phyloP scores from a whole-genome alignment of 2,797 vertebrate species.

The Lepilemur ruficaudatus region DNA sequence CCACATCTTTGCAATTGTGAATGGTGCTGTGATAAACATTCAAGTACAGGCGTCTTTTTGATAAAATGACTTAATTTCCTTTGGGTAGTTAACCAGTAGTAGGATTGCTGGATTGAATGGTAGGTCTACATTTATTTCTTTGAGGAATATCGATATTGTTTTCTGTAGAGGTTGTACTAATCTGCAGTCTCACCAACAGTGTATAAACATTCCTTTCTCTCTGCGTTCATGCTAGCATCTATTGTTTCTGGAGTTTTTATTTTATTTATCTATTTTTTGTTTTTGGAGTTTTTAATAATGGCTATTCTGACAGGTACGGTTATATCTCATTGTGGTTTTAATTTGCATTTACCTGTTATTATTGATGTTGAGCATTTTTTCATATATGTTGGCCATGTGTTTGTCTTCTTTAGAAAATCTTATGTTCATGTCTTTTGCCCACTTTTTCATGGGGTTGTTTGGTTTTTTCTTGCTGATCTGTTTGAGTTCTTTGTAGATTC shows the following conservation, averaged over 20 bases:
- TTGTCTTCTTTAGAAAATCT: neutral
- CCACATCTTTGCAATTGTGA: neutral
- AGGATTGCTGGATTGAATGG: neutral
- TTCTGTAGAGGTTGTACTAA: neutral
- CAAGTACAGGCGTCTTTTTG: neutral
- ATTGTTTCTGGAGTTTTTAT: neutral
- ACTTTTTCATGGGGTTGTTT: neutral
- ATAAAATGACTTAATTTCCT: neutral
- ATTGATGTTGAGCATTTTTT: neutral
- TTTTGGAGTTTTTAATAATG: neutral
- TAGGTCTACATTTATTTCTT: too few species aligned
- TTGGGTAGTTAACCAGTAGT: neutral
- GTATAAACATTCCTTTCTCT: neutral
- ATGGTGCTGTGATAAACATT: neutral
- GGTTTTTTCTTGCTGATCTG: neutral
- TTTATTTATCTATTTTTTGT: neutral
- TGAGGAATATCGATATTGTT: neutral
- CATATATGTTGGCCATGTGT: neutral
- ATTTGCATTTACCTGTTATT: neutral
- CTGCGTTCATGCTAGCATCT: neutral
- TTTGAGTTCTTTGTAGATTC: neutral
- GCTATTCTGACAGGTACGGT: neutral
- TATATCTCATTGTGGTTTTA: neutral
- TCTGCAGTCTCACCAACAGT: neutral
- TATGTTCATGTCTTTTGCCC: neutral